phyloP scores from a whole-genome alignment of 2,113 vertebrate genomes.

The Platycercus adscitus region DNA sequence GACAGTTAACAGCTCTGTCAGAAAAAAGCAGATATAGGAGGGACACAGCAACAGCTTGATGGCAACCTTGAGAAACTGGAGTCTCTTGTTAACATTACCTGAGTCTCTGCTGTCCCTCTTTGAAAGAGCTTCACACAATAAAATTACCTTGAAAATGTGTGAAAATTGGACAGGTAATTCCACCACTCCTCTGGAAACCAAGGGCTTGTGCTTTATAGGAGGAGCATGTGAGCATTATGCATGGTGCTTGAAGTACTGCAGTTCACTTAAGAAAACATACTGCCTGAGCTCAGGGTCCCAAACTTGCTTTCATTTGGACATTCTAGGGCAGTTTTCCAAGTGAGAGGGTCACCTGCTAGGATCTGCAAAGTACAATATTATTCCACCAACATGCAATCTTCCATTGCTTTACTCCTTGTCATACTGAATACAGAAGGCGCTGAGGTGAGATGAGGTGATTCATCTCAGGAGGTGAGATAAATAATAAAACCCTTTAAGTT shows the following conservation, averaged over 20 bases:
- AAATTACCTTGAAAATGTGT: not conserved
- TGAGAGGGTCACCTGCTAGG: not conserved
- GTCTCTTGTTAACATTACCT: rapidly evolving
- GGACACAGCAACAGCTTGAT: not conserved
- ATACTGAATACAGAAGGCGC: not conserved
- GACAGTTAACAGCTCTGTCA: not conserved
- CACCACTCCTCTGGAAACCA: not conserved
- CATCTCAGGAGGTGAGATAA: not conserved
- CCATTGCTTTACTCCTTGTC: not conserved
- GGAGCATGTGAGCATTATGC: not conserved
- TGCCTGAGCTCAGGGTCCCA: not conserved
- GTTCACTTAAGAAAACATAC: not conserved
- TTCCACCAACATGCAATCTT: not conserved
- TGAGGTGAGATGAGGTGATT: not conserved
- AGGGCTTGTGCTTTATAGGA: not conserved
- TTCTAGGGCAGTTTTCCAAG: not conserved
- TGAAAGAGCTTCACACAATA: not conserved
- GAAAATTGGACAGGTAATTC: not conserved
- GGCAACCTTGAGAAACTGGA: not conserved
- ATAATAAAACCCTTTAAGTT: not conserved
- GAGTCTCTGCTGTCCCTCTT: not conserved
- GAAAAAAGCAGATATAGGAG: rapidly evolving
- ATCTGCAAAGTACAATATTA: not conserved
- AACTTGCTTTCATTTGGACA: not conserved
- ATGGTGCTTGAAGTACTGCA: not conserved